Evolutionary conservation across 2,113 vertebrate species (phyloP).

Genomic region (Callopanchax toddi): DNA sequence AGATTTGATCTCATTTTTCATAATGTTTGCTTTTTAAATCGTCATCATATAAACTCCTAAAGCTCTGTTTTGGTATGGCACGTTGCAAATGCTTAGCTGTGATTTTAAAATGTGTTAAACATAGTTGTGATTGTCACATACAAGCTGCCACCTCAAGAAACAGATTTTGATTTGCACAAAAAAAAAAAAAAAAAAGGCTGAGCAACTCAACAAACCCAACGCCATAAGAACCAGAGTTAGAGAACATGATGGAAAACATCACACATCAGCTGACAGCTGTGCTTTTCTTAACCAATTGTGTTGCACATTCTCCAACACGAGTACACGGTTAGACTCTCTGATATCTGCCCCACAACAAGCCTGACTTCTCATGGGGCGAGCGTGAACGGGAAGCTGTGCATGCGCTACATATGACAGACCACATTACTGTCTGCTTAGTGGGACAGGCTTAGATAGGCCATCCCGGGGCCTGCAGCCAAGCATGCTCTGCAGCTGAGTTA

Average conservation of each 20-base stretch:
- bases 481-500: conserved; percentile 71
- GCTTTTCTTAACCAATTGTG: conserved; percentile 74
- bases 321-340: conserved; percentile 58
- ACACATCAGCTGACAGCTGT: conserved; percentile 77
- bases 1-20: too few species aligned
- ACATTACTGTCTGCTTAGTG: conserved; percentile 74
- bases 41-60: not conserved
- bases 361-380: conserved; percentile 69
- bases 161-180: conserved; percentile 2
- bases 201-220: conserved; percentile 20
- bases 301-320: conserved; percentile 47
- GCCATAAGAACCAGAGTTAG: conserved; percentile 31
- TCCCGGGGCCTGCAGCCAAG: conserved; percentile 72
- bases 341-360: conserved; percentile 84
- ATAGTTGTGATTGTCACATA: conserved; percentile 6
- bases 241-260: conserved; percentile 67
- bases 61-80: conserved; percentile 3
- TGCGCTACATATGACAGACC: conserved; percentile 81
- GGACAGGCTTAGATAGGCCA: conserved; percentile 75
- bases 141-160: conserved; percentile 13
- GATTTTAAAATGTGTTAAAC: not conserved
- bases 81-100: not conserved
- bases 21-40: conserved; percentile 15
- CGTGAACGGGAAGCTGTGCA: conserved; percentile 73
- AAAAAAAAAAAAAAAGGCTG: not conserved